A percentile compares a stretch with the other conserved stretches of the same genome.
Conservation (phyloP, 2,888 invertebrate species). For the Dichetophora obliterata region DNA sequence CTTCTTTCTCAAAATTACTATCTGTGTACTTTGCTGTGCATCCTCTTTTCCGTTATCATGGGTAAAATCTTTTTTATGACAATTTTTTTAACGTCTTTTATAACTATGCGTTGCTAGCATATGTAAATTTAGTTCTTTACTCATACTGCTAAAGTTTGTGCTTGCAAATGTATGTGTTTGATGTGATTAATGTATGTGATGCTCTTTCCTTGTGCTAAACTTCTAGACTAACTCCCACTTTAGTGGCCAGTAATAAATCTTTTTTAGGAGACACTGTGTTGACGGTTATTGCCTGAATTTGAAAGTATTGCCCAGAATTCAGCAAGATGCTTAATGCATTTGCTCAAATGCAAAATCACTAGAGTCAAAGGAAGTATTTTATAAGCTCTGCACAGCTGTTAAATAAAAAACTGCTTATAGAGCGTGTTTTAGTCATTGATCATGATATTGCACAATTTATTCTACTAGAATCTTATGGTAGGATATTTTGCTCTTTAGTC, state of each 20-base stretch:
- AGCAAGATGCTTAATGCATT: constrained; percentile 28
- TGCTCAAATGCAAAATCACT: not conserved
- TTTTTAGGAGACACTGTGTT: constrained; percentile 51
- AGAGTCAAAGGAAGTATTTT: not conserved
- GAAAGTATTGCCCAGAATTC: constrained; percentile 48
- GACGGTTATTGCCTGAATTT: constrained; percentile 55
- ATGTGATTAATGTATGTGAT: not conserved
- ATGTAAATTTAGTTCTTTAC: not conserved
- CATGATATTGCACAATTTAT: too few relatives aligned
- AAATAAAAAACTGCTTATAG: not conserved
- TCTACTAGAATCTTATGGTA: too few relatives aligned
- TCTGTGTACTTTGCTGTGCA: not conserved
- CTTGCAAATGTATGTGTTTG: not conserved
- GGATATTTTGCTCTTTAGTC: too few relatives aligned
- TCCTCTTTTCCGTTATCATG: not conserved
- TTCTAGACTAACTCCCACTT: too few relatives aligned
- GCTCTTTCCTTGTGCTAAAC: not conserved
- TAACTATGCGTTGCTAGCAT: too few relatives aligned
- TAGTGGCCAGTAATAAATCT: constrained; percentile 48
- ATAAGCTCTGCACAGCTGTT: not conserved
- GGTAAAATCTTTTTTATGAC: too few relatives aligned
- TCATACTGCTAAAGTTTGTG: not conserved
- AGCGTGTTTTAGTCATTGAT: not conserved
- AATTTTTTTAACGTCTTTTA: too few relatives aligned
- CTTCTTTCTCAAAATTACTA: too few relatives aligned